These are phyloP conservation scores for Acromyrmex echinatior DNA, from an alignment of 1,140 invertebrate species.

Conservation along the genomic window DNA sequence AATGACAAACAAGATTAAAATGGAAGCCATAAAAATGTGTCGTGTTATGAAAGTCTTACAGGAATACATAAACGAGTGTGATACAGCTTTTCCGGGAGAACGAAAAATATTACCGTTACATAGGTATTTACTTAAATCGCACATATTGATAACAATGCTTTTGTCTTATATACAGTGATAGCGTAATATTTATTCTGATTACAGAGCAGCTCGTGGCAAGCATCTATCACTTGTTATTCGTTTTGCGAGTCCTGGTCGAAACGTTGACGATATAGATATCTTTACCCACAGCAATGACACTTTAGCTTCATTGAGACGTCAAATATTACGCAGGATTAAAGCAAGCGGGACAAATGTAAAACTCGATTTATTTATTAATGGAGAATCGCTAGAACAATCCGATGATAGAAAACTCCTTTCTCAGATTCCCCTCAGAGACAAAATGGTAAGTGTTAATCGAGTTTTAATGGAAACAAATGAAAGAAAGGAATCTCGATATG, in stretches of 20 bases:
- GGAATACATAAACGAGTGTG: conserved; percentile 98
- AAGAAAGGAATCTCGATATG: not conserved
- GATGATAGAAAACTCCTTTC: conserved; percentile 96
- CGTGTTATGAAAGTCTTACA: conserved; percentile 97
- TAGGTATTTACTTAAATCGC: conserved; percentile 86
- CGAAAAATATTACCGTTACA: conserved; percentile 95
- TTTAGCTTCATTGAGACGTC: conserved; percentile 92
- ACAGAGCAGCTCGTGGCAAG: conserved; percentile 95
- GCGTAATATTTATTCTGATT: conserved; percentile 76
- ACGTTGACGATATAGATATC: conserved; percentile 97
- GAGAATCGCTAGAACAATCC: conserved; percentile 94
- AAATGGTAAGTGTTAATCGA: conserved; percentile 90
- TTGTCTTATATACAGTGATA: not conserved
- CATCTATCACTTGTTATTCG: conserved; percentile 95
- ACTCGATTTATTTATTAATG: conserved; percentile 96
- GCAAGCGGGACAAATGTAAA: conserved; percentile 91
- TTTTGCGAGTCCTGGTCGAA: conserved; percentile 96
- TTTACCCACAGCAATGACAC: conserved; percentile 98
- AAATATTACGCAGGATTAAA: conserved; percentile 92
- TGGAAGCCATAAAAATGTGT: conserved; percentile 96
- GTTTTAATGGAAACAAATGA: not conserved
- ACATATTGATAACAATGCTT: not conserved
- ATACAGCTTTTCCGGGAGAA: conserved; percentile 96
- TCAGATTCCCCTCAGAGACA: conserved; percentile 95
- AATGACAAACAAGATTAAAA: conserved; percentile 85